Percentiles rank a stretch among this genome's conserved stretches.
phyloP scores from a whole-genome alignment of 2,888 invertebrate genomes.

The Epirrhoe tristata region DNA sequence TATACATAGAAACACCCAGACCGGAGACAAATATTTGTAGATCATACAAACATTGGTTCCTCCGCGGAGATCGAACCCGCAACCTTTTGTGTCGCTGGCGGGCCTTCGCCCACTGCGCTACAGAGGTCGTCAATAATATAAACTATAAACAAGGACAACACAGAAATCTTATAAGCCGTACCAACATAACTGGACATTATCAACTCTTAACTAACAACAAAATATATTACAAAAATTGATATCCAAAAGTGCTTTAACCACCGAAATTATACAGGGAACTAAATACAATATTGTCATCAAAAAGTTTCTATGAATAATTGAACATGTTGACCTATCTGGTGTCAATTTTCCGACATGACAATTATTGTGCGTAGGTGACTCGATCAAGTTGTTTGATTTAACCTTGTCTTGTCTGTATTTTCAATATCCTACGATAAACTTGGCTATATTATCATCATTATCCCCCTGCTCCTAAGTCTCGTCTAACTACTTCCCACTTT shows the following conservation, averaged over 20 bases:
- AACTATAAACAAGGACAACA: no score
- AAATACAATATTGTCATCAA: conserved; percentile 3
- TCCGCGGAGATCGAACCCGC: no score
- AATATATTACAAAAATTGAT: conserved; percentile 8
- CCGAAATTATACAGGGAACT: conserved; percentile 22
- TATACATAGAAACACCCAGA: no score
- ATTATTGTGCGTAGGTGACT: conserved; percentile 23
- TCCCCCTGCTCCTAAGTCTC: no score
- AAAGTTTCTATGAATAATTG: conserved; percentile 51
- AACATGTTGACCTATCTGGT: conserved; percentile 38
- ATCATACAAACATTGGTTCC: no score
- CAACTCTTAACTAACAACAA: conserved; percentile 6
- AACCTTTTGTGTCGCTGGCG: no score
- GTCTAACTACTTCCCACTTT: no score
- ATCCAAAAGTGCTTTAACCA: conserved; percentile 16
- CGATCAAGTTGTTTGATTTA: conserved; percentile 8
- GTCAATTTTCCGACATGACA: conserved; percentile 20
- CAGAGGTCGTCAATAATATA: no score
- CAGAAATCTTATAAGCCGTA: conserved; percentile 12
- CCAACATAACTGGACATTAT: conserved; percentile 21
- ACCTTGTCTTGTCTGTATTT: neutral
- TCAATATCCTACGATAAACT: neutral
- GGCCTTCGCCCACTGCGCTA: no score
- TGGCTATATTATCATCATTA: no score
- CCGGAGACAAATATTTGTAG: no score